Evolutionary conservation across 2,888 invertebrate genomes (phyloP).

Genomic region (Scelioninae gen. 2): DNA sequence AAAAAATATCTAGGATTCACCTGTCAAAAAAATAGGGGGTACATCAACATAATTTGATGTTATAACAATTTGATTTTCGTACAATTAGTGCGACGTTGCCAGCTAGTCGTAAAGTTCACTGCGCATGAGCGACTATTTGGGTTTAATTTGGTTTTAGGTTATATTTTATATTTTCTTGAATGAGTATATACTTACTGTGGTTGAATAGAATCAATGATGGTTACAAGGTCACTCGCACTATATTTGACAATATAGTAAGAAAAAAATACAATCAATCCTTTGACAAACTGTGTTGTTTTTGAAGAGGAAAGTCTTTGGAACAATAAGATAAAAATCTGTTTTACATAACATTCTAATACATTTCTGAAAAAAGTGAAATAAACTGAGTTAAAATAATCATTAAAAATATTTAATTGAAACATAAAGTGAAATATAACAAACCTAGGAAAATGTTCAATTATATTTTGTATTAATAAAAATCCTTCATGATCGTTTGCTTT

Average conservation of each 20-base stretch:
- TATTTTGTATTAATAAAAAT: conserved; percentile 90
- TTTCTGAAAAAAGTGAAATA: conserved; percentile 76
- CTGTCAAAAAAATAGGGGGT: too few species aligned
- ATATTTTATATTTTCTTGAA: background rate
- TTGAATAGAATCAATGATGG: conserved; percentile 91
- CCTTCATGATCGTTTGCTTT: conserved; percentile 97
- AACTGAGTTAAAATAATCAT: conserved; percentile 2
- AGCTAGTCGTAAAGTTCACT: too few species aligned
- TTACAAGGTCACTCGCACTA: conserved; percentile 84
- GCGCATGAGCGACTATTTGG: too few species aligned
- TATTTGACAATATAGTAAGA: conserved; percentile 89
- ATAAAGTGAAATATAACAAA: conserved; percentile 67
- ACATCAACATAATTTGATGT: too few species aligned
- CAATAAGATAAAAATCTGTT: conserved; percentile 92
- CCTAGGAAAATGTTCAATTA: conserved; percentile 89
- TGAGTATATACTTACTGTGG: conserved; percentile 79
- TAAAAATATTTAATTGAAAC: background rate
- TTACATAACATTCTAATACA: conserved; percentile 85
- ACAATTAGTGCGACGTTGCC: too few species aligned
- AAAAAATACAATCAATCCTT: conserved; percentile 93
- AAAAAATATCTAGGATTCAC: too few species aligned
- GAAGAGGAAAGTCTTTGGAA: conserved; percentile 94
- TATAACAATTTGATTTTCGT: too few species aligned
- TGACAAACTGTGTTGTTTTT: conserved; percentile 96
- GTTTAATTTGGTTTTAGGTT: too few species aligned